Evolutionary conservation across 1,140 invertebrate genomes (phyloP), one percentile per base, ranked within the genome.

Genomic region (Drosophila funebris): DNA sequence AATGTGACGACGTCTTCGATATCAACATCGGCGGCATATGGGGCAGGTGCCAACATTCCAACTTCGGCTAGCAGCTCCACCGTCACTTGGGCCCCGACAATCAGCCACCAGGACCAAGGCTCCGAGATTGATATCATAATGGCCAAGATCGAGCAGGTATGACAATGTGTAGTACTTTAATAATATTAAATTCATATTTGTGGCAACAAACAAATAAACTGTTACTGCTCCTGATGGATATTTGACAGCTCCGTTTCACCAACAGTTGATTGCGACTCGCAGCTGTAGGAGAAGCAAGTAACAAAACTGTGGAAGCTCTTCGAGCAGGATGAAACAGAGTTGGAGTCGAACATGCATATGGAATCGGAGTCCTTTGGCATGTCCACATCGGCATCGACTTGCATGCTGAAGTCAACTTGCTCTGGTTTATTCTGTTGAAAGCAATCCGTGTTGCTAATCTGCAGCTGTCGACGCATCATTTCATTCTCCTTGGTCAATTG

Each of bases 41-140:
- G 39, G 6, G 7, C 72, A 4, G 46, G 37, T 11, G 48, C 66
- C n/a, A 68, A 43, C 90, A 56, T 92, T 91, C 78, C 83, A 48
- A 78, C 77, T 31, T 92, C 92, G 70, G 92, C 90, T 14, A 92
- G 92, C 70, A 88, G 80, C 63, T 83, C 91, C 61, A 80, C 91
- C 43, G 67, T 91, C 76, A 85, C 90, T 84, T 83, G 85, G 89
- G 91, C 93, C 50, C 92, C 94, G 60, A 93, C 94, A 77, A 93
- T 91, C 74, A 94, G 92, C 92, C 93, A 93, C 58, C 94, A 95
- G 68, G 93, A 93, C 62, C 95, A 95, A 74, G 95, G 95, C 78
- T 94, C 95, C 22, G 97, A 98, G 93, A 97, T 98, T 83, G 97
- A 98, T 92, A 94, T 96, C 87, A 96, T 98, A 90, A 98, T 98